phyloP scores from a whole-genome alignment of 2,888 invertebrate genomes.

The Cactoblastis cactorum region DNA sequence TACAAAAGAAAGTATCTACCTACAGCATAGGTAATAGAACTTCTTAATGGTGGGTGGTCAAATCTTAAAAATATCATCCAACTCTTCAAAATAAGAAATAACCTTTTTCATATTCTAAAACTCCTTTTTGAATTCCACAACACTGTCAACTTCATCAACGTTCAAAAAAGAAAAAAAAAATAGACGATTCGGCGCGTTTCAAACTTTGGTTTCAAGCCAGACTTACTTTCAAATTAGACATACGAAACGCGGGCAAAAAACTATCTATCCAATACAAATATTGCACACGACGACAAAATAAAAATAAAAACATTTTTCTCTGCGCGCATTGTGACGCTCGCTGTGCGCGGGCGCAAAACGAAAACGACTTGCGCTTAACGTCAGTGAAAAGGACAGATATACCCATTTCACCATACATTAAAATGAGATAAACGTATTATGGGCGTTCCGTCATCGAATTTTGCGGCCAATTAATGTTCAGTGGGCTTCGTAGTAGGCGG shows the following conservation, averaged over 20 bases:
- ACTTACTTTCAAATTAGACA: slow-evolving; percentile 66
- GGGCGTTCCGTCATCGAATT: slow-evolving; percentile 67
- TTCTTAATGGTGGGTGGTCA: slow-evolving; percentile 5
- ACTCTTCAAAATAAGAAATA: slow-evolving; percentile 20
- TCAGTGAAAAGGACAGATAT: slow-evolving; percentile 33
- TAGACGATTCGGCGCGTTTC: slow-evolving; percentile 39
- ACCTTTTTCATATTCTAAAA: slow-evolving; percentile 18
- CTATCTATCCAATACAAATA: slow-evolving; percentile 67
- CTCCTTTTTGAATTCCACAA: slow-evolving; percentile 33
- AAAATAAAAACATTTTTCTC: slow-evolving; percentile 72
- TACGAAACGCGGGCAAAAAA: slow-evolving; percentile 55
- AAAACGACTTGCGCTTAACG: slow-evolving; percentile 46
- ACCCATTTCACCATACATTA: slow-evolving; percentile 10
- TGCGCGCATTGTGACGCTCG: slow-evolving; percentile 61
- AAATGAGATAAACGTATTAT: slow-evolving; percentile 42
- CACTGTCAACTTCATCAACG: slow-evolving; percentile 47
- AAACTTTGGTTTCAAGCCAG: slow-evolving; percentile 44
- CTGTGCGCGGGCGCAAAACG: slow-evolving; percentile 67
- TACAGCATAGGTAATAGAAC: background rate
- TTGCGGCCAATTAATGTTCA: slow-evolving; percentile 76
- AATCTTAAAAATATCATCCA: background rate
- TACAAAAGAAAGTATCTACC: no score
- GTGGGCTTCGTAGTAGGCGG: slow-evolving; percentile 73
- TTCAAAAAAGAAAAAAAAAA: slow-evolving; percentile 26
- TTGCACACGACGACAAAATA: slow-evolving; percentile 67